Evolutionary conservation across 1,140 invertebrate species (phyloP).

Genomic region (Drosophila triauraria): DNA sequence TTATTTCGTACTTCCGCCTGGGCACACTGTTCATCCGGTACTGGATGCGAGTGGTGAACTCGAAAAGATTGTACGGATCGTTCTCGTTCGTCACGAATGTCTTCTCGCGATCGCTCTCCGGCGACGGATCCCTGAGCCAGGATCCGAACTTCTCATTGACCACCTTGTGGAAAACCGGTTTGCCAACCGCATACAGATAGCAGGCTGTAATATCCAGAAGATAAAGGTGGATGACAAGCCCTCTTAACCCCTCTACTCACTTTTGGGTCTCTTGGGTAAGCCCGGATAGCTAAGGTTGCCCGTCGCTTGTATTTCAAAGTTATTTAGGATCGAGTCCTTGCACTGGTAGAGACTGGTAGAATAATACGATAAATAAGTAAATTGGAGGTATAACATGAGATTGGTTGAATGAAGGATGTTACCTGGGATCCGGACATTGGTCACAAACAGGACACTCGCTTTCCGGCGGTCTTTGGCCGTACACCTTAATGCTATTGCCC

Average conservation of each 20-base stretch:
- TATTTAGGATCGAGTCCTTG: conserved; percentile 87
- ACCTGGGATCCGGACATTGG: conserved; percentile 86
- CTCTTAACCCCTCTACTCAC: conserved; percentile 77
- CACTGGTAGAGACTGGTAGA: conserved; percentile 87
- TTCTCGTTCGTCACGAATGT: conserved; percentile 93
- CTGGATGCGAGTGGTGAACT: conserved; percentile 91
- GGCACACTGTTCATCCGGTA: conserved; percentile 87
- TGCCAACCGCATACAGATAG: conserved; percentile 94
- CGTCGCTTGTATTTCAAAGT: conserved; percentile 87
- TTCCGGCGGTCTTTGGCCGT: conserved; percentile 87
- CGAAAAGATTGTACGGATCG: conserved; percentile 90
- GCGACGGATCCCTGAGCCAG: conserved; percentile 94
- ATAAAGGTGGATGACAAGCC: neutral
- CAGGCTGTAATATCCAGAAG: conserved; percentile 88
- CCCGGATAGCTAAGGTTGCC: conserved; percentile 87
- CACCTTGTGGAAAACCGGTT: conserved; percentile 94
- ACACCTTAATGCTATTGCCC: conserved; percentile 85
- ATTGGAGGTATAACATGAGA: neutral
- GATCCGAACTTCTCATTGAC: conserved; percentile 91
- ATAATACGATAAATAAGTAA: neutral
- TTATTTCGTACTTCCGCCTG: conserved; percentile 83
- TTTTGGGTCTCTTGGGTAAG: conserved; percentile 86
- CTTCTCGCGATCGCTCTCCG: conserved; percentile 88
- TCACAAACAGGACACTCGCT: conserved; percentile 87
- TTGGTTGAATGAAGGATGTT: neutral